Evolutionary conservation across 1,140 invertebrate genomes (phyloP), one percentile per base, ranked within the genome.

Genomic region (Sycophaga agraensis): DNA sequence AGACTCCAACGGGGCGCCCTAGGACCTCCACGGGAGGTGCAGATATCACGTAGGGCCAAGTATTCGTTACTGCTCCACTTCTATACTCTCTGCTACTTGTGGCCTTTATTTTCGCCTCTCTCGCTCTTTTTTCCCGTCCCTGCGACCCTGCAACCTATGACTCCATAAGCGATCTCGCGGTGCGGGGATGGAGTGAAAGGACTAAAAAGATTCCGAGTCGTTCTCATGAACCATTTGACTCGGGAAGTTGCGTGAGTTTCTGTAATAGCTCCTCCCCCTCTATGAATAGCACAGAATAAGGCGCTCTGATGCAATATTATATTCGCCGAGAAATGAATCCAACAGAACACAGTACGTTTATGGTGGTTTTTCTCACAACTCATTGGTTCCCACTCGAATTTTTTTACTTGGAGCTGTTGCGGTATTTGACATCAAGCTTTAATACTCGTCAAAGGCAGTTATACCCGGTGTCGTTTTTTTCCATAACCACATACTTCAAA

Each of bases 81-180:
- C 43, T 16, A 16, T 37, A 26, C 43, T 46, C 12, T 26, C 26
- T 12, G 21, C 4, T 22, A 12, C 35, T 61, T 19, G 43, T 43
- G 28, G 45, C 9, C 8, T 26, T 4, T 26, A 2, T 19, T 21
- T 9, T 28, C 22, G 6, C 17, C 14, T 5, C 8, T 37, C 34
- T 49, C 26, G 53, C 22, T 40, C 14, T 17, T 31, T 17, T 22
- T 12, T 22, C 9, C 1, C 17, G 19, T 21, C 1, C 7, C 1
- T 17, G 2, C 17, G 19, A 8, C 11, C 28, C 28, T 31, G 28
- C 11, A 31, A 31, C 28, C 5, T 31, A 31, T 31, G 11, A 6
- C 19, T 14, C 46, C 49, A 14, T 48, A 49, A 58, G n/a, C 45
- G 46, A 59, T 59, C 43, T 59, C 22, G 26, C 28, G 22, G 24